Evolutionary conservation across 2,113 vertebrate genomes (phyloP).

Genomic region (Burhinus bistriatus): DNA sequence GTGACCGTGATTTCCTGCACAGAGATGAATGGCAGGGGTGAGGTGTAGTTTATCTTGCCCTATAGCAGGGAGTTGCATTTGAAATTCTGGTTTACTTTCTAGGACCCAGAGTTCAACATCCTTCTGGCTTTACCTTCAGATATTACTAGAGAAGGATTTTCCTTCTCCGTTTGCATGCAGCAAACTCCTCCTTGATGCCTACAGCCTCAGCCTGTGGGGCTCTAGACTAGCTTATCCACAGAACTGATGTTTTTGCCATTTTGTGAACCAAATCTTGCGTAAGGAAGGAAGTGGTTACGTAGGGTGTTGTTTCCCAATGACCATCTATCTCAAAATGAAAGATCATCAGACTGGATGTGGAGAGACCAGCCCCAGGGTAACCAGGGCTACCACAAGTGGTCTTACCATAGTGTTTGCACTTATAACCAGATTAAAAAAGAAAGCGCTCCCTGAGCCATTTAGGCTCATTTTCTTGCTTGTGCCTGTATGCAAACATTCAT

Average conservation of each 20-base stretch:
- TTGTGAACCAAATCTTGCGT: not conserved
- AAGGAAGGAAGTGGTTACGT: not conserved
- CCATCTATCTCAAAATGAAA: not conserved
- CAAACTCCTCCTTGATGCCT: not conserved
- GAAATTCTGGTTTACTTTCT: not conserved
- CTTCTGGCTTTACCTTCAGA: not conserved
- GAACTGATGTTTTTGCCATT: not conserved
- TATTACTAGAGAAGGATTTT: not conserved
- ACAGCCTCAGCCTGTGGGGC: not conserved
- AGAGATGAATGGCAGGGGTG: not conserved
- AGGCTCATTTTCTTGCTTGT: not conserved
- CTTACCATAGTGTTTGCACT: not conserved
- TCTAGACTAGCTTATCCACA: not conserved
- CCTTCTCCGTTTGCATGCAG: not conserved
- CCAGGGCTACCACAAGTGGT: not conserved
- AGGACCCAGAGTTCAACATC: not conserved
- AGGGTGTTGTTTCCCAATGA: not conserved
- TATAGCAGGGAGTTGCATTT: not conserved
- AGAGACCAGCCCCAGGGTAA: not conserved
- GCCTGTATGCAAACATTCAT: not conserved
- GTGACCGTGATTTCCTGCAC: conserved; percentile 28
- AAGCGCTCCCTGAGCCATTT: not conserved
- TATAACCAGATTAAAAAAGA: not conserved
- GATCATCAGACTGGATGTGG: not conserved
- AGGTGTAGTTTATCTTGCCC: not conserved